These are phyloP conservation scores for Anthopleura xanthogrammica DNA, from an alignment of 92 coral and sea anemone genomes.

Conservation along the genomic window DNA sequence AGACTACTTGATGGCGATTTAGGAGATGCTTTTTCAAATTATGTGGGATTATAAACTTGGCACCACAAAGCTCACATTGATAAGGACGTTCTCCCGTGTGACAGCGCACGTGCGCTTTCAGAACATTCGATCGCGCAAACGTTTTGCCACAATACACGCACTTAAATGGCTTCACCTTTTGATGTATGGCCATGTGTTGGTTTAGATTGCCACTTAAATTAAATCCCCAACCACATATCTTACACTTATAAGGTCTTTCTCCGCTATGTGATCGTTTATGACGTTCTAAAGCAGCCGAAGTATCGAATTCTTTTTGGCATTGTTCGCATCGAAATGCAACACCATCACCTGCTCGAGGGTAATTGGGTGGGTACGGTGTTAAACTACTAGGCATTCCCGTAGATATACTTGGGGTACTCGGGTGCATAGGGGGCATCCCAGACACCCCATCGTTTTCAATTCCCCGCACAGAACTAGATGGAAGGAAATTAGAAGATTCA, in stretches of 20 bases:
- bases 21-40: slow-evolving; percentile 83
- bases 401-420: slow-evolving; percentile 36
- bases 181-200: slow-evolving; percentile 89
- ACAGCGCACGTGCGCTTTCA: slow-evolving; percentile 88
- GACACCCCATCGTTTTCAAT: slow-evolving; percentile 22
- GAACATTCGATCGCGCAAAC: slow-evolving; percentile 90
- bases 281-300: slow-evolving; percentile 71
- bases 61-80: slow-evolving; percentile 86
- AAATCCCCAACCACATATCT: slow-evolving; percentile 90
- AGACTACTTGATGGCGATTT: slow-evolving; percentile 68
- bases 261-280: slow-evolving; percentile 85
- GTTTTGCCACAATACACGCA: slow-evolving; percentile 92
- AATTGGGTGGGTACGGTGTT: slow-evolving; percentile 45
- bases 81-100: slow-evolving; percentile 90
- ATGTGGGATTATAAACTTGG: slow-evolving; percentile 81
- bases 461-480: slow-evolving; percentile 36
- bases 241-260: slow-evolving; percentile 83
- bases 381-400: slow-evolving; percentile 19
- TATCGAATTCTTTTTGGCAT: slow-evolving; percentile 85
- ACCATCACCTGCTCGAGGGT: slow-evolving; percentile 37
- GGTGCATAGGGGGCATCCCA: slow-evolving; percentile 36
- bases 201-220: slow-evolving; percentile 82
- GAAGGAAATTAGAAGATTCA: slow-evolving; percentile 27
- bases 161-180: slow-evolving; percentile 87
- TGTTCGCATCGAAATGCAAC: slow-evolving; percentile 50